A percentile compares a stretch with the other conserved stretches of the same genome.
These are phyloP conservation scores for Euwallacea fornicatus DNA, from an alignment of 1,140 invertebrate species.

Conservation along the genomic window DNA sequence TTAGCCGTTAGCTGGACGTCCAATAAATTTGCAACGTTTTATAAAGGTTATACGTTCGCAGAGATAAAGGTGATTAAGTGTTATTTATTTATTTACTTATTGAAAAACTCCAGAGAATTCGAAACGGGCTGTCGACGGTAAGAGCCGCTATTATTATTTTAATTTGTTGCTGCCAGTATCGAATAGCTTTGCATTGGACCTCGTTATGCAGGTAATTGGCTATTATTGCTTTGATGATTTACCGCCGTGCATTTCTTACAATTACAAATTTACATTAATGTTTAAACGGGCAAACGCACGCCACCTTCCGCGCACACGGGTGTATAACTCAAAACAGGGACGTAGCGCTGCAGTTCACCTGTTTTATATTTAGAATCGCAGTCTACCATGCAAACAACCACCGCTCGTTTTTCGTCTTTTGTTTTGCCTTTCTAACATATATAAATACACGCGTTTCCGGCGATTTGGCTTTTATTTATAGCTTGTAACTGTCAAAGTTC, in stretches of 20 bases:
- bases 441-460: conserved; percentile 47
- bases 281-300: too few species aligned
- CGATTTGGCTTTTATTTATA: conserved; percentile 45
- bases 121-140: conserved; percentile 7
- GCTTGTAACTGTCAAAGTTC: conserved; percentile 47
- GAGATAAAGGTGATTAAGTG: conserved; percentile 32
- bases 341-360: conserved; percentile 42
- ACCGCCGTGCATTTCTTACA: conserved; percentile 3
- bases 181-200: conserved; percentile 11
- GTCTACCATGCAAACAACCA: conserved; percentile 36
- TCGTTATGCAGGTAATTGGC: conserved; percentile 11
- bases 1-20: conserved; percentile 29
- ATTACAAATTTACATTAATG: neutral
- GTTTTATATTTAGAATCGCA: conserved; percentile 48
- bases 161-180: conserved; percentile 19
- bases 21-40: conserved; percentile 30
- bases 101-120: conserved; percentile 26
- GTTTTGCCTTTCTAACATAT: conserved; percentile 37
- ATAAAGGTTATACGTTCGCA: conserved; percentile 25
- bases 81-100: conserved; percentile 37
- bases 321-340: conserved; percentile 4
- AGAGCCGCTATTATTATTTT: conserved; percentile 32
- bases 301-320: too few species aligned
- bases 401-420: conserved; percentile 35
- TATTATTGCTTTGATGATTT: conserved; percentile 14